Conservation (phyloP, 2,888 invertebrate species). For the Drosophila falleni region DNA sequence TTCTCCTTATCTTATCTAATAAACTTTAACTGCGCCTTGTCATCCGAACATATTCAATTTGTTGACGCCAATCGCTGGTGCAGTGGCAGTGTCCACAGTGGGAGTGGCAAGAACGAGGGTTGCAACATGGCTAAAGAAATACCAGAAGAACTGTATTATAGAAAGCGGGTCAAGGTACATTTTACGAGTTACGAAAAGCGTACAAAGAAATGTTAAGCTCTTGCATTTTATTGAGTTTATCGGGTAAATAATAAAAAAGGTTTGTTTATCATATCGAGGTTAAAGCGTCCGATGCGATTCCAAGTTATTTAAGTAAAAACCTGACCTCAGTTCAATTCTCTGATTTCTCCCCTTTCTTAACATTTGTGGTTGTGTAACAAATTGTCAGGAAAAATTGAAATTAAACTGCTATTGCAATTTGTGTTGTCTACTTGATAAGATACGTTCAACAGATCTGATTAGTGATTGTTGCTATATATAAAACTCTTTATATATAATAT, state of each 20-base stretch:
- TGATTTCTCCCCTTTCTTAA: conserved; percentile 9
- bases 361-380: conserved; percentile 1
- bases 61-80: conserved; percentile 57
- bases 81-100: conserved; percentile 25
- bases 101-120: conserved; percentile 25
- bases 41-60: conserved; percentile 29
- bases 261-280: neutral
- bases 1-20: conserved; percentile 66
- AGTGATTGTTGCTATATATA: conserved; percentile 4
- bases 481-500: neutral
- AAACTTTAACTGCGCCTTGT: conserved; percentile 26
- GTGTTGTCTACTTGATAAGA: conserved; percentile 32
- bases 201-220: conserved; percentile 6
- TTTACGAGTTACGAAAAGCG: conserved; percentile 1
- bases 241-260: conserved; percentile 4
- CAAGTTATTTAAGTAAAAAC: neutral
- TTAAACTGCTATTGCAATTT: conserved; percentile 16
- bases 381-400: conserved; percentile 2
- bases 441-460: conserved; percentile 18
- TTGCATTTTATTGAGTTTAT: conserved; percentile 12
- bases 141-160: neutral
- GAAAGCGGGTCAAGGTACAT: conserved; percentile 18
- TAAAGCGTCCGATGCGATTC: conserved; percentile 8
- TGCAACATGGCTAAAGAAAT: conserved; percentile 27
- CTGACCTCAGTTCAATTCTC: conserved; percentile 32